Conservation (phyloP, 1,140 invertebrate species). For the Rhopalosiphum maidis region DNA sequence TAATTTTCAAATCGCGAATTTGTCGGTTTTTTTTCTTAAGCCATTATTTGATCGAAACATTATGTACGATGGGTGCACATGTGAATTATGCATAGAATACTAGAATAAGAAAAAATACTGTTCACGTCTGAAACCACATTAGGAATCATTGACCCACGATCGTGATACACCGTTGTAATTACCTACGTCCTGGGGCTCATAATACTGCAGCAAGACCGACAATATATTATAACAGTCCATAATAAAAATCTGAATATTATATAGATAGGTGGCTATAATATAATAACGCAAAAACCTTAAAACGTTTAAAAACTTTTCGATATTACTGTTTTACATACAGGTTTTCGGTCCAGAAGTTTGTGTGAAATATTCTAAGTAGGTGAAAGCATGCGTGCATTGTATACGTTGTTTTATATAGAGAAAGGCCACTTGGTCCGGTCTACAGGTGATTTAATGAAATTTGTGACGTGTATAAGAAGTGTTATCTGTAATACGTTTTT, state of each 20-base stretch:
- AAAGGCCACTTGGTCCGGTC: slow-evolving; percentile 16
- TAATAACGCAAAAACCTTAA: slow-evolving; percentile 12
- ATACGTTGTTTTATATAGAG: neutral
- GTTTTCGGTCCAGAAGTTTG: slow-evolving; percentile 28
- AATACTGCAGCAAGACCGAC: neutral
- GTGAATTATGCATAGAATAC: slow-evolving; percentile 35
- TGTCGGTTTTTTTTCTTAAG: neutral
- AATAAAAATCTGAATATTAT: slow-evolving; percentile 9
- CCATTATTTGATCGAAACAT: neutral
- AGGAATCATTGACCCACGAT: slow-evolving; percentile 56
- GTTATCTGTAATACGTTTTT: neutral
- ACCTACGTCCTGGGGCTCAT: slow-evolving; percentile 36
- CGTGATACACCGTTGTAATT: slow-evolving; percentile 53
- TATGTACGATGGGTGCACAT: neutral
- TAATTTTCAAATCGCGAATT: slow-evolving; percentile 35
- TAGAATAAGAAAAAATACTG: slow-evolving; percentile 23
- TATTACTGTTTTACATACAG: slow-evolving; percentile 28
- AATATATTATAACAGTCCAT: neutral
- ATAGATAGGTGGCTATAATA: neutral
- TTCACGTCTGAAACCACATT: slow-evolving; percentile 11
- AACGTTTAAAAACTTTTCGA: slow-evolving; percentile 21
- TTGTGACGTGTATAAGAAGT: neutral
- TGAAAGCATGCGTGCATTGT: slow-evolving; percentile 46
- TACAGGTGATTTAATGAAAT: slow-evolving; percentile 37
- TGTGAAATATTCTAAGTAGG: slow-evolving; percentile 27